Evolutionary conservation across 2,888 invertebrate genomes (phyloP), one percentile per base, ranked within the genome.

Genomic region (Lordiphosa andalusiaca): DNA sequence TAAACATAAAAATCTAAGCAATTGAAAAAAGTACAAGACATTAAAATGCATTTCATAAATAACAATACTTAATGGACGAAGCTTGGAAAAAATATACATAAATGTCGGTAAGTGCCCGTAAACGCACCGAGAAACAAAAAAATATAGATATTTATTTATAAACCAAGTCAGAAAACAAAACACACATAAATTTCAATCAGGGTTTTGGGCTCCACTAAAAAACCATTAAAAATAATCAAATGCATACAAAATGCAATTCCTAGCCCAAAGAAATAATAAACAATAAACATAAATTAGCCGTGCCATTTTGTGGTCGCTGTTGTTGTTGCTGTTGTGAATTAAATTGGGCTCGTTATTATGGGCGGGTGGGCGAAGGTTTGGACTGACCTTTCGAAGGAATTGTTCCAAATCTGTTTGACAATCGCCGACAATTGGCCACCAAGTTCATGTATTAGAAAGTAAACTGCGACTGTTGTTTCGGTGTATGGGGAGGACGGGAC

Each of bases 361-460:
- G 57, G 47, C 63, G 71, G 63, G 74, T 6, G 19, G 19, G 3
- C 19, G 19, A 19, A 39, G 46, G 30, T 50, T 16, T 47, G 50
- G 21, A 39, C 40, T 57, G 51, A 57, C 72, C 61, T 70, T 73
- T 70, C 73, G 73, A 70, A 74, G 49, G 68, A 52, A 60, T 63
- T 57, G 73, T 30, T 30, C 30, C 30, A 30, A 67, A 68, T 62
- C 69, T 68, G 66, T 71, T 74, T 76, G 73, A 74, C 74, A 76
- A 65, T 73, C 69, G 58, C 55, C 67, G 10, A 41, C 6, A 23
- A 6, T 16, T 38, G 21, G 52, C 69, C 80, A 76, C 84, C 77
- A 77, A 77, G 77, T 77, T 77, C 76, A 70, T 76, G 76, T 71
- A 76, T 76, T 76, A 76, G 76, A 81, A 76, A 76, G 76, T 81